These are phyloP conservation scores for Oophaga sylvatica DNA, from an alignment of 2,797 vertebrate genomes.

Conservation along the genomic window DNA sequence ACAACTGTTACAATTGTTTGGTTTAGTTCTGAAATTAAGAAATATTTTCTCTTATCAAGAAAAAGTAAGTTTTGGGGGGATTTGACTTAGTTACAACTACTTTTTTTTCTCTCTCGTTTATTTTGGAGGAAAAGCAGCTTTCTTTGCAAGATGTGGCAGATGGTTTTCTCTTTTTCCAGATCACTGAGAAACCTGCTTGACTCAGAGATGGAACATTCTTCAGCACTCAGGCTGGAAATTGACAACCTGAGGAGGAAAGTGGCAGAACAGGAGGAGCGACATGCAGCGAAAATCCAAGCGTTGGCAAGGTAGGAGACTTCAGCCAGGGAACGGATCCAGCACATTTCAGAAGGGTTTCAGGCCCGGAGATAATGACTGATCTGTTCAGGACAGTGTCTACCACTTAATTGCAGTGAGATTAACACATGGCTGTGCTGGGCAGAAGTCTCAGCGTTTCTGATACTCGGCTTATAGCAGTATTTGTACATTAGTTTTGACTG, in stretches of 20 bases:
- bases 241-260: constrained; percentile 84
- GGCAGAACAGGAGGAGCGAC: constrained; percentile 90
- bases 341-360: constrained; percentile 41
- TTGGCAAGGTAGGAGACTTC: constrained; percentile 82
- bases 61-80: background rate
- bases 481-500: background rate
- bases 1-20: background rate
- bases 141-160: constrained; percentile 12
- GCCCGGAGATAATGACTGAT: constrained; percentile 27
- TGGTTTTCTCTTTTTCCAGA: constrained; percentile 71
- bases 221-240: constrained; percentile 87
- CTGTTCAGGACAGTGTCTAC: constrained; percentile 11
- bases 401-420: constrained; percentile 22
- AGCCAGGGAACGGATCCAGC: constrained; percentile 42
- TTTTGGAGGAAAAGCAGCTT: constrained; percentile 18
- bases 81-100: background rate
- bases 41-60: too few species aligned
- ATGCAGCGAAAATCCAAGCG: constrained; percentile 87
- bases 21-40: too few species aligned
- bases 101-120: background rate
- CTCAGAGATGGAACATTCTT: constrained; percentile 97
- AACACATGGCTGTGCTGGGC: background rate
- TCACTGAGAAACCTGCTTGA: constrained; percentile 92
- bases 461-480: background rate
- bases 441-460: background rate